Conservation (phyloP, 2,113 vertebrate genomes). For the Erpornis zantholeuca region DNA sequence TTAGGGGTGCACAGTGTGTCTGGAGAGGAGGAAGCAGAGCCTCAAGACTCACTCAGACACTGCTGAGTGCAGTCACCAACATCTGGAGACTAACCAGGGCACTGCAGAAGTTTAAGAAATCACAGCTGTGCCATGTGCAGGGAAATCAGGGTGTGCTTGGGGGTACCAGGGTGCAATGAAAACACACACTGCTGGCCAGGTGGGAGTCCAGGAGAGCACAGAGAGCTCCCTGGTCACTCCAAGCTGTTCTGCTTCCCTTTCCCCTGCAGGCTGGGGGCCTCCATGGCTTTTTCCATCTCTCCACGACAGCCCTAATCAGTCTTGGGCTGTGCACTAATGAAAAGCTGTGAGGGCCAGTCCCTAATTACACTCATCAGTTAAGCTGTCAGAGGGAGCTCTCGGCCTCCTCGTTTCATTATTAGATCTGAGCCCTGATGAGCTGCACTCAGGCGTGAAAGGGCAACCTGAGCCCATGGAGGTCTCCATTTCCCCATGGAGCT, state of each 20-base stretch:
- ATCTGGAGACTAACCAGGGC: background rate
- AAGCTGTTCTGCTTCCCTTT: background rate
- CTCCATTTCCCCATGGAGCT: background rate
- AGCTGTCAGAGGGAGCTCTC: constrained; percentile 57
- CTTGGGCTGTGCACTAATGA: background rate
- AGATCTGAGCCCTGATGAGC: constrained; percentile 35
- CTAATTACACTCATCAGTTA: constrained; percentile 66
- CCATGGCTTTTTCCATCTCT: background rate
- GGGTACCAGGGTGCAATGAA: background rate
- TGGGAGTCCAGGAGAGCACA: background rate
- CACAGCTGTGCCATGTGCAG: rapidly evolving
- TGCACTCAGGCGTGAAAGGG: constrained; percentile 55
- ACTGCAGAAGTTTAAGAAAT: background rate
- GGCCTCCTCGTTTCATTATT: constrained; percentile 33
- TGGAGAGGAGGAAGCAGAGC: background rate
- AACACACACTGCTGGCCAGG: rapidly evolving
- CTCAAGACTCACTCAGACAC: background rate
- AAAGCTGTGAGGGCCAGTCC: background rate
- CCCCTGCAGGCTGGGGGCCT: background rate
- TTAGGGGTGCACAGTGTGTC: rapidly evolving
- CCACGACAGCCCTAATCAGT: background rate
- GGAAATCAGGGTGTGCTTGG: background rate
- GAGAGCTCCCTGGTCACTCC: background rate
- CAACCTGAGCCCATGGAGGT: background rate
- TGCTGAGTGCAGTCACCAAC: background rate